These are phyloP conservation scores for Spisula solida DNA, from an alignment of 2,888 invertebrate genomes.

Conservation along the genomic window DNA sequence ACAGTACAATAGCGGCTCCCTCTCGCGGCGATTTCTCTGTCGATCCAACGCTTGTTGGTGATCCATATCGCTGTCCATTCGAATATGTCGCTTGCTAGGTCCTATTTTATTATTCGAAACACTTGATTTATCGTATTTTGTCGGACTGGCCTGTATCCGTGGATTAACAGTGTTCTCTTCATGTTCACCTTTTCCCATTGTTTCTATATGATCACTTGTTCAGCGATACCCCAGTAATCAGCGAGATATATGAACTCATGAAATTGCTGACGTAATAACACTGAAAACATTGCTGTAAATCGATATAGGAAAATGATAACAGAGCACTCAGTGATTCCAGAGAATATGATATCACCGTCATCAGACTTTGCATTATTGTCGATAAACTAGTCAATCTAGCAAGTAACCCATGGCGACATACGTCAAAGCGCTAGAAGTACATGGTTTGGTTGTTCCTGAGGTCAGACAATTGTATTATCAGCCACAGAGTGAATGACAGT, in stretches of 20 bases:
- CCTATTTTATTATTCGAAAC: background rate
- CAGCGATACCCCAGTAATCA: background rate
- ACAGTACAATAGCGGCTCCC: constrained; percentile 65
- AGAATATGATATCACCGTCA: background rate
- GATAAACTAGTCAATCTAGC: too few species aligned
- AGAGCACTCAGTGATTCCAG: background rate
- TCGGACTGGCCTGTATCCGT: background rate
- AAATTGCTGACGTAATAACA: background rate
- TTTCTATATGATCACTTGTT: background rate
- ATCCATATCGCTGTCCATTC: constrained; percentile 19
- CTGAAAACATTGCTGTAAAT: background rate
- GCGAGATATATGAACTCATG: background rate
- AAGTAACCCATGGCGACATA: too few species aligned
- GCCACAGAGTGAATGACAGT: too few species aligned
- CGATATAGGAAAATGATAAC: background rate
- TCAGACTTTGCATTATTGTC: background rate
- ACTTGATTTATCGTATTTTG: background rate
- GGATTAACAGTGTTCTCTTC: background rate
- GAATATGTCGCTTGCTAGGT: background rate
- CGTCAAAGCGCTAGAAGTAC: too few species aligned
- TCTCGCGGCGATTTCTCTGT: constrained; percentile 55
- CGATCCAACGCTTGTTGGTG: constrained; percentile 41
- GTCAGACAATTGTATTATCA: too few species aligned
- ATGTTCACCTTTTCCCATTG: constrained; percentile 39
- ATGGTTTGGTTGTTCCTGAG: too few species aligned